A percentile compares a stretch with the other conserved stretches of the same genome.
These are phyloP conservation scores for Neogale vison DNA, from an alignment of 2,113 vertebrate genomes.

Conservation along the genomic window DNA sequence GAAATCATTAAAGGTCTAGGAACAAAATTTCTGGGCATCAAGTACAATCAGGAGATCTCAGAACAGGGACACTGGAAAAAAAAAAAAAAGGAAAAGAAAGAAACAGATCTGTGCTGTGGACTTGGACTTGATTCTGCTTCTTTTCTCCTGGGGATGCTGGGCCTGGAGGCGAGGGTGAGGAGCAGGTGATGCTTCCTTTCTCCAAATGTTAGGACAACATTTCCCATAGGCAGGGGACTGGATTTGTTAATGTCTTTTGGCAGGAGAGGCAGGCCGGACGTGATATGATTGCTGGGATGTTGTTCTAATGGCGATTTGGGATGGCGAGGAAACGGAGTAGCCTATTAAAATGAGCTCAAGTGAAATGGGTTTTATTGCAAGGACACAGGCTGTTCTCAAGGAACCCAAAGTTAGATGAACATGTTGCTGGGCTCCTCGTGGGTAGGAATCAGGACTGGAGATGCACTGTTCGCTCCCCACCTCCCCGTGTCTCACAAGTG, in stretches of 20 bases:
- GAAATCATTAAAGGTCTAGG: not conserved
- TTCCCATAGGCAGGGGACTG: not conserved
- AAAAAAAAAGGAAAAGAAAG: not conserved
- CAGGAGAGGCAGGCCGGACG: not conserved
- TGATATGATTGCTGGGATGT: not conserved
- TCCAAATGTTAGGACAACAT: not conserved
- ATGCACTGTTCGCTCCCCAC: fast-evolving
- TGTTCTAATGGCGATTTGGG: not conserved
- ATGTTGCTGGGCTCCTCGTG: not conserved
- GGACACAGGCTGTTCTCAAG: not conserved
- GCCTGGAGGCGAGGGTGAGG: not conserved
- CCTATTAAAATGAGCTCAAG: not conserved
- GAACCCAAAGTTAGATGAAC: not conserved
- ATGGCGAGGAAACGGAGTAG: not conserved
- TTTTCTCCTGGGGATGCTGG: not conserved
- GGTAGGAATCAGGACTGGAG: no score
- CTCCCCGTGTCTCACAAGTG: not conserved
- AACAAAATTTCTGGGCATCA: not conserved
- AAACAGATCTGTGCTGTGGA: not conserved
- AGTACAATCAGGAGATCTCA: not conserved
- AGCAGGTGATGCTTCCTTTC: not conserved
- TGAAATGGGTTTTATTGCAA: not conserved
- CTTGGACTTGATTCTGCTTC: not conserved
- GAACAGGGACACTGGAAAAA: not conserved
- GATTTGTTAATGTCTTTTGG: not conserved